Evolutionary conservation across 2,113 vertebrate species (phyloP).

Genomic region (Burhinus bistriatus): DNA sequence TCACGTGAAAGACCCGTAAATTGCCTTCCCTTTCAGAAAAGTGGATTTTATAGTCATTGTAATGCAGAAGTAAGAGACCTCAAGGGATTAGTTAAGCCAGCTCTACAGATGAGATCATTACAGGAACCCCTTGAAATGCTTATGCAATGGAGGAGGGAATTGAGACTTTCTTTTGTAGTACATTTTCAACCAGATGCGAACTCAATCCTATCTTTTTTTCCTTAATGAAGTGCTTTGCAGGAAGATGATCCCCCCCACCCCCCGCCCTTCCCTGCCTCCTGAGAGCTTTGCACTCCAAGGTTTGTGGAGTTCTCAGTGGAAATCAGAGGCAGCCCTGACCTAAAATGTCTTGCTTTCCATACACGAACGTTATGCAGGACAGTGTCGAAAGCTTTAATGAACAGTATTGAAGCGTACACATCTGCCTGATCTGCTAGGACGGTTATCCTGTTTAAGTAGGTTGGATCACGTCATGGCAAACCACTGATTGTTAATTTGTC

Average conservation of each 20-base stretch:
- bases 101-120: constrained; percentile 7
- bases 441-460: neutral
- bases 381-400: rapidly evolving
- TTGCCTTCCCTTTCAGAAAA: neutral
- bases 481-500: neutral
- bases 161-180: neutral
- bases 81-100: neutral
- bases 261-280: neutral
- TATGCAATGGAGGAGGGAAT: neutral
- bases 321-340: neutral
- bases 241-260: neutral
- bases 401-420: neutral
- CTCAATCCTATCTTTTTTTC: neutral
- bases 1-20: neutral
- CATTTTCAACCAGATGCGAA: neutral
- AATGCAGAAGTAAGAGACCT: neutral
- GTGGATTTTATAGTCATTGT: constrained; percentile 1
- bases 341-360: neutral
- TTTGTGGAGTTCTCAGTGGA: neutral
- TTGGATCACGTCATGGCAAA: neutral
- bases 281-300: neutral
- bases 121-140: neutral
- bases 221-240: neutral
- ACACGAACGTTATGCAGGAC: neutral
- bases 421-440: neutral